These are phyloP conservation scores for Gortyna flavago DNA, from an alignment of 2,888 invertebrate genomes.

Conservation along the genomic window DNA sequence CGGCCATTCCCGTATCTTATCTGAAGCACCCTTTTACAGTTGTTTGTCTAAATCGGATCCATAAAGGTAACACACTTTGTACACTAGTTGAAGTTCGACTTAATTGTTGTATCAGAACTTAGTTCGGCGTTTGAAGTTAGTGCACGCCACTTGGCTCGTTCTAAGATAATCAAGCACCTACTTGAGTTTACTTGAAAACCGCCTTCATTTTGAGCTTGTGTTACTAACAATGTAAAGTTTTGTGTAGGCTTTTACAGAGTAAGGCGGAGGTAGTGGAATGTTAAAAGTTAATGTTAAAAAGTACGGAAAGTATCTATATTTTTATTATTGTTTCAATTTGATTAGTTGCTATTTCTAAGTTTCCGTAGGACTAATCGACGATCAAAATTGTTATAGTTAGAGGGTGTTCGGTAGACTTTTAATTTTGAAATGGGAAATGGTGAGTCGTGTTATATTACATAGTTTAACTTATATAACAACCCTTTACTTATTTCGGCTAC, in stretches of 20 bases:
- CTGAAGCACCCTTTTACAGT: slow-evolving; percentile 1
- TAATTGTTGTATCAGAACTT: slow-evolving; percentile 70
- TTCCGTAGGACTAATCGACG: not conserved
- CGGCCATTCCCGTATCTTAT: too few species aligned
- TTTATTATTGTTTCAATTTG: not conserved
- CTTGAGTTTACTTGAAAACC: slow-evolving; percentile 51
- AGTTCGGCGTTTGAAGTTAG: slow-evolving; percentile 58
- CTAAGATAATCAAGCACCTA: slow-evolving; percentile 63
- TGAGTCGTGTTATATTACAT: not conserved
- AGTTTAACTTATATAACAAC: not conserved
- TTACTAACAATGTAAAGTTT: slow-evolving; percentile 11
- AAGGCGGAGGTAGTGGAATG: not conserved
- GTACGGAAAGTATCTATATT: too few species aligned
- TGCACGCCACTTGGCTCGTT: slow-evolving; percentile 56
- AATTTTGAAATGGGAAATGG: not conserved
- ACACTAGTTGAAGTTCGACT: slow-evolving; percentile 63
- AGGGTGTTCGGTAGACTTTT: not conserved
- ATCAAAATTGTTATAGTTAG: not conserved
- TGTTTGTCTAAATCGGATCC: slow-evolving; percentile 30
- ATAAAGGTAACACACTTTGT: slow-evolving; percentile 55
- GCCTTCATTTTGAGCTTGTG: slow-evolving; percentile 27
- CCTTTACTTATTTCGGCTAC: not conserved
- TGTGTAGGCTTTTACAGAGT: not conserved
- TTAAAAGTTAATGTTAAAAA: not conserved
- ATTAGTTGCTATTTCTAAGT: not conserved